Percentiles rank a stretch among this genome's conserved stretches.
phyloP scores from a whole-genome alignment of 2,113 vertebrate species.

The Myotis lucifugus region DNA sequence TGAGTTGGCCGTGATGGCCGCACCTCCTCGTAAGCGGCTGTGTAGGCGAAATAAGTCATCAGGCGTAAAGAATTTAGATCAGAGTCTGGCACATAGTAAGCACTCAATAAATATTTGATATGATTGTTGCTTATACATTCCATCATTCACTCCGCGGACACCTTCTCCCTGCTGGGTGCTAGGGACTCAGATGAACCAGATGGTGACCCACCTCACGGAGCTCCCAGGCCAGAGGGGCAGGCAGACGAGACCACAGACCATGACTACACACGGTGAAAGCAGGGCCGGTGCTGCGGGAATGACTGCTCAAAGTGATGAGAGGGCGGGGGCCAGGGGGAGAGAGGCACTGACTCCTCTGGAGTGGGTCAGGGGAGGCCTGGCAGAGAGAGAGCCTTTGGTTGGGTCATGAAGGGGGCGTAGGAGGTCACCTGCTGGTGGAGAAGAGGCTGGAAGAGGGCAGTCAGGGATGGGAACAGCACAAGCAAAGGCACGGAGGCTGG shows the following conservation, averaged over 20 bases:
- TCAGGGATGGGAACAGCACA: neutral
- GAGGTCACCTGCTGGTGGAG: neutral
- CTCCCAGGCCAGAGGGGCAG: neutral
- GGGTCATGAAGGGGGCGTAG: neutral
- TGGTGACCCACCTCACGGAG: fast-evolving
- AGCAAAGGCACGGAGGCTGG: neutral
- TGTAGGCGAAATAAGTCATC: neutral
- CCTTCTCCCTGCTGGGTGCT: neutral
- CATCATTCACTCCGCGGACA: neutral
- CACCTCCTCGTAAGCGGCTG: neutral
- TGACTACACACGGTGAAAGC: too few species aligned
- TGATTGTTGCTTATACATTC: neutral
- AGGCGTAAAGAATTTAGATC: neutral
- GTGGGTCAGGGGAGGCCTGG: neutral
- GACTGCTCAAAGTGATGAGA: neutral
- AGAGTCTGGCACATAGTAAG: neutral
- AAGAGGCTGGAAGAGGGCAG: neutral
- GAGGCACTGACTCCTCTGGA: neutral
- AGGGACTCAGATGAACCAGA: neutral
- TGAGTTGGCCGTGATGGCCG: neutral
- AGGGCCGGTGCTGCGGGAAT: too few species aligned
- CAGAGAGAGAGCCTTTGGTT: neutral
- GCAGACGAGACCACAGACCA: neutral
- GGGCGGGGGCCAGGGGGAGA: neutral
- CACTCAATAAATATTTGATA: neutral